A percentile compares a stretch with the other conserved stretches of the same genome.
Conservation (phyloP, 2,888 invertebrate species). For the Uloborus plumipes region DNA sequence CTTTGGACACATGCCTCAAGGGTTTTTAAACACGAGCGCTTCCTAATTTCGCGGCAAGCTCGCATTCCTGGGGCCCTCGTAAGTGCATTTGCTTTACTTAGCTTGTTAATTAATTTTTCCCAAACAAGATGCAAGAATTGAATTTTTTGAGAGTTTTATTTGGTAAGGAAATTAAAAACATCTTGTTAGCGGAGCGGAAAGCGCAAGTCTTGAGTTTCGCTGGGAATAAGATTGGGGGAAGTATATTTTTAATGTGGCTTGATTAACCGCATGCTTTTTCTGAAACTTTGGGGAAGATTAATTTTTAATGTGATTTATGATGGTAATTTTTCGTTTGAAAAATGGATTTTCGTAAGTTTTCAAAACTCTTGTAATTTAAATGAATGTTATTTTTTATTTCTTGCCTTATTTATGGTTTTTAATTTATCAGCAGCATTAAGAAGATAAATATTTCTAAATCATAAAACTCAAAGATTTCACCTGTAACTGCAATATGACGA, state of each 20-base stretch:
- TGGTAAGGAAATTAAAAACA: constrained; percentile 53
- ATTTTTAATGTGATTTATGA: constrained; percentile 16
- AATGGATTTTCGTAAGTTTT: too few species aligned
- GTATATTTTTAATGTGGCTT: constrained; percentile 37
- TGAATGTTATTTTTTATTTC: too few species aligned
- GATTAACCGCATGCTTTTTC: constrained; percentile 30
- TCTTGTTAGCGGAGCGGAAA: constrained; percentile 20
- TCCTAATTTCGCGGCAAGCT: not conserved
- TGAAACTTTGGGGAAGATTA: constrained; percentile 4
- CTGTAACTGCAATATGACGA: too few species aligned
- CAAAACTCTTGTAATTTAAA: too few species aligned
- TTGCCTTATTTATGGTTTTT: too few species aligned
- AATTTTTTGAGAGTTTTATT: constrained; percentile 52
- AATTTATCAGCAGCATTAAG: too few species aligned
- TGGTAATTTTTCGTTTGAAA: too few species aligned
- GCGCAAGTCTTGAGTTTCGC: not conserved
- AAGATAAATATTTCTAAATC: too few species aligned
- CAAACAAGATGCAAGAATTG: constrained; percentile 32
- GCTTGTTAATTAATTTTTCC: constrained; percentile 58
- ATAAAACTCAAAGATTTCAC: too few species aligned
- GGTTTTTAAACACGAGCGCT: constrained; percentile 8
- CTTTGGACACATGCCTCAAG: constrained; percentile 13
- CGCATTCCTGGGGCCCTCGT: not conserved
- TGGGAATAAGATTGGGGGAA: not conserved
- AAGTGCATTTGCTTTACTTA: constrained; percentile 55